Conservation (phyloP, 53 echinoderm and acorn worm species). For the Astropecten irregularis region DNA sequence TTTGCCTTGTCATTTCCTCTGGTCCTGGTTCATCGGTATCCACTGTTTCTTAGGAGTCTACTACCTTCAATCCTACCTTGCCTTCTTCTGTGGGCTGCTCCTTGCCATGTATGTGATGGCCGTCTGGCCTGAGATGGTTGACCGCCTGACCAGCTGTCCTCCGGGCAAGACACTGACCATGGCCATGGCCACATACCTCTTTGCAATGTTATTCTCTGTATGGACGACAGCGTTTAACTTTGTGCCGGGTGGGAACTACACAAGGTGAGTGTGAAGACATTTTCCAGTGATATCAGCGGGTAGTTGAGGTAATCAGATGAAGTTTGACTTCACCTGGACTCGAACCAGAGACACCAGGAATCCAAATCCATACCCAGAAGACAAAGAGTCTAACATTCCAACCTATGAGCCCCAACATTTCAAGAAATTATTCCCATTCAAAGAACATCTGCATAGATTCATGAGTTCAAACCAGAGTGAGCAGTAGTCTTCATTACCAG, state of each 20-base stretch:
- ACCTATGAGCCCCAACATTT: too few species aligned
- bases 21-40: slow-evolving; percentile 91
- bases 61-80: slow-evolving; percentile 66
- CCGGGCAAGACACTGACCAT: slow-evolving; percentile 75
- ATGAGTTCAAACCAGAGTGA: too few species aligned
- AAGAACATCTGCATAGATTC: too few species aligned
- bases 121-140: slow-evolving; percentile 89
- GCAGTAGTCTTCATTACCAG: not conserved
- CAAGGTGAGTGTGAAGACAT: slow-evolving; percentile 55
- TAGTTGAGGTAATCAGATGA: too few species aligned
- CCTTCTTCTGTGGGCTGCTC: slow-evolving; percentile 78
- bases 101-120: slow-evolving; percentile 80
- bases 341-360: too few species aligned
- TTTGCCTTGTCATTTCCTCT: slow-evolving; percentile 79
- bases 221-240: slow-evolving; percentile 86
- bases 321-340: too few species aligned
- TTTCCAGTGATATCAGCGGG: too few species aligned
- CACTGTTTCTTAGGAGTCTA: slow-evolving; percentile 79
- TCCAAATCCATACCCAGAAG: too few species aligned
- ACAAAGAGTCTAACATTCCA: too few species aligned
- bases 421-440: too few species aligned
- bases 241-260: slow-evolving; percentile 67
- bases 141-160: slow-evolving; percentile 84
- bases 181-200: slow-evolving; percentile 76
- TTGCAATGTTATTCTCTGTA: slow-evolving; percentile 62